Evolutionary conservation across 2,797 vertebrate species (phyloP).

Genomic region (Eptatretus atami): DNA sequence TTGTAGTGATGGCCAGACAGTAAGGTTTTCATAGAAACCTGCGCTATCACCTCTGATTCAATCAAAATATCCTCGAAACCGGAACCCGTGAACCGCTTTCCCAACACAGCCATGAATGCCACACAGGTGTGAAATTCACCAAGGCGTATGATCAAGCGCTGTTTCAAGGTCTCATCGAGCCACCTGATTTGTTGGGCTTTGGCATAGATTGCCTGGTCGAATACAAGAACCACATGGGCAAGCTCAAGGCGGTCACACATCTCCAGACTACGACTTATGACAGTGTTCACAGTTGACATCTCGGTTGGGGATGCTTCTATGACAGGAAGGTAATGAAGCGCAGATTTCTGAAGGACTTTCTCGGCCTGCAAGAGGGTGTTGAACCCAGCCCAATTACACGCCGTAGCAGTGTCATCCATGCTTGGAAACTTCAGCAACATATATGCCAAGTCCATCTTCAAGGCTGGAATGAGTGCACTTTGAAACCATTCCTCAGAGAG

Average conservation of each 20-base stretch:
- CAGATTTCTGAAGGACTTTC: conserved; percentile 7
- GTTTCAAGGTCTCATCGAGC: conserved; percentile 8
- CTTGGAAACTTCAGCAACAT: too few relatives aligned
- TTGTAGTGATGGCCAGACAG: too few relatives aligned
- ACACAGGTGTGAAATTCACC: conserved; percentile 10
- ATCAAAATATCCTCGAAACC: neutral
- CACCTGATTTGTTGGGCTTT: conserved; percentile 11
- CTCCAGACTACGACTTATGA: conserved; percentile 10
- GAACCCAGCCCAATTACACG: too few relatives aligned
- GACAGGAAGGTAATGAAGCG: conserved; percentile 8
- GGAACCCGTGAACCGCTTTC: conserved; percentile 10
- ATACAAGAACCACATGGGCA: conserved; percentile 11
- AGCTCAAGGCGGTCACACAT: conserved; percentile 10
- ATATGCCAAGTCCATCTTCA: too few relatives aligned
- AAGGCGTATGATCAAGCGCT: conserved; percentile 8
- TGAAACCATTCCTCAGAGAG: too few relatives aligned
- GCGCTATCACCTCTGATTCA: too few relatives aligned
- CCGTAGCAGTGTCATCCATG: too few relatives aligned
- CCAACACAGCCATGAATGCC: conserved; percentile 9
- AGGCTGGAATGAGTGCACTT: too few relatives aligned
- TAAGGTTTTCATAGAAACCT: too few relatives aligned
- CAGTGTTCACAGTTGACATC: conserved; percentile 9
- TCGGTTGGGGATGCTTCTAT: conserved; percentile 9
- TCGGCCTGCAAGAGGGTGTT: too few relatives aligned
- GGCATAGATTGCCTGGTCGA: conserved; percentile 12